Conservation (phyloP, 2,113 vertebrate genomes). For the Gymnarchus niloticus region DNA sequence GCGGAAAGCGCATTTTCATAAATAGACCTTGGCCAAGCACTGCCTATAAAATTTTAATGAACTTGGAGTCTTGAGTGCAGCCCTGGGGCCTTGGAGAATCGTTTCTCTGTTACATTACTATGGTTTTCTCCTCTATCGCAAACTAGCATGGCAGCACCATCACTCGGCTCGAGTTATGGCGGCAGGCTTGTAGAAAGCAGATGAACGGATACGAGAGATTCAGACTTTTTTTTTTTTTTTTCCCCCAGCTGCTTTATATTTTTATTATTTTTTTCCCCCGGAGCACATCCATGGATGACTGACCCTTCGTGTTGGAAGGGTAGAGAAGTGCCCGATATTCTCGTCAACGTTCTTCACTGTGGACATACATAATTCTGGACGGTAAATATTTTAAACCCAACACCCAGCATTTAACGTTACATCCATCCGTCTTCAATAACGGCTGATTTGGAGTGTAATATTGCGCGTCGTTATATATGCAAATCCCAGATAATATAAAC, state of each 20-base stretch:
- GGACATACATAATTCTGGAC: background rate
- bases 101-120: constrained; percentile 78
- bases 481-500: too few species aligned
- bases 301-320: background rate
- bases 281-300: background rate
- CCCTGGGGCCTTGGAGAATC: constrained; percentile 76
- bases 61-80: constrained; percentile 85
- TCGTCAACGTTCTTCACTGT: background rate
- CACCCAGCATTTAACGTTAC: background rate
- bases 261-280: background rate
- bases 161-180: constrained; percentile 21
- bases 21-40: constrained; percentile 92
- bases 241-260: background rate
- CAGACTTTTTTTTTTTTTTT: background rate
- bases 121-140: constrained; percentile 48
- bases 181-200: background rate
- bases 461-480: too few species aligned
- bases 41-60: constrained; percentile 92
- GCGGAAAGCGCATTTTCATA: constrained; percentile 91
- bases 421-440: background rate
- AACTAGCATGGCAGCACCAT: constrained; percentile 36
- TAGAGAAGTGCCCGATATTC: background rate
- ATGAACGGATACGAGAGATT: background rate
- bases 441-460: background rate
- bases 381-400: background rate